These are phyloP conservation scores for Desoria tigrina DNA, from an alignment of 2,888 invertebrate genomes.

Conservation along the genomic window DNA sequence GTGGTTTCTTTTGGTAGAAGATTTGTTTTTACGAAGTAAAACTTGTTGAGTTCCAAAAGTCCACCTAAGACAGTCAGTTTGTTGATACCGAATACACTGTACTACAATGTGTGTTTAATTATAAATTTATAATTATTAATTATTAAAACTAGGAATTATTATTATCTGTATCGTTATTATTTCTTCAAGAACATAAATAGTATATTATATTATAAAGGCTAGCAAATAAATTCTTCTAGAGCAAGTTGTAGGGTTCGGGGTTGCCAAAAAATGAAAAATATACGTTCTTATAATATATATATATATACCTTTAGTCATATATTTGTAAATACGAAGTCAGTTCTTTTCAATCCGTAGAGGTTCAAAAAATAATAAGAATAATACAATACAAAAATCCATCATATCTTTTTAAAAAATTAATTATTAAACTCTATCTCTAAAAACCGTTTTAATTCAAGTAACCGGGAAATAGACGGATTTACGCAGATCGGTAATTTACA, in stretches of 20 bases:
- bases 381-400: conserved; percentile 29
- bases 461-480: too few species aligned
- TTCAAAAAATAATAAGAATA: conserved; percentile 32
- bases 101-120: too few species aligned
- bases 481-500: too few species aligned
- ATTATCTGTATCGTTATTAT: too few species aligned
- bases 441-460: too few species aligned
- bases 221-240: too few species aligned
- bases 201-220: too few species aligned
- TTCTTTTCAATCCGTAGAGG: conserved; percentile 25
- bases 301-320: conserved; percentile 21
- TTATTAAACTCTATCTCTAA: too few species aligned
- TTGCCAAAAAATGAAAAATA: conserved; percentile 48
- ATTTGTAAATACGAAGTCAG: conserved; percentile 15
- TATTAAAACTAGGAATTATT: too few species aligned
- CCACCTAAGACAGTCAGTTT: conserved; percentile 16
- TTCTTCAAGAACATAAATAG: too few species aligned
- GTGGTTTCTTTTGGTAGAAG: neutral
- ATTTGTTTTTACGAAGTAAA: neutral
- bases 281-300: conserved; percentile 41
- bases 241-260: too few species aligned
- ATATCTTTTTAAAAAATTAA: conserved; percentile 12
- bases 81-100: conserved; percentile 8
- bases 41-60: neutral
- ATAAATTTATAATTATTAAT: too few species aligned